These are phyloP conservation scores for Lithophane semibrunnea DNA, from an alignment of 2,888 invertebrate genomes.

Conservation along the genomic window DNA sequence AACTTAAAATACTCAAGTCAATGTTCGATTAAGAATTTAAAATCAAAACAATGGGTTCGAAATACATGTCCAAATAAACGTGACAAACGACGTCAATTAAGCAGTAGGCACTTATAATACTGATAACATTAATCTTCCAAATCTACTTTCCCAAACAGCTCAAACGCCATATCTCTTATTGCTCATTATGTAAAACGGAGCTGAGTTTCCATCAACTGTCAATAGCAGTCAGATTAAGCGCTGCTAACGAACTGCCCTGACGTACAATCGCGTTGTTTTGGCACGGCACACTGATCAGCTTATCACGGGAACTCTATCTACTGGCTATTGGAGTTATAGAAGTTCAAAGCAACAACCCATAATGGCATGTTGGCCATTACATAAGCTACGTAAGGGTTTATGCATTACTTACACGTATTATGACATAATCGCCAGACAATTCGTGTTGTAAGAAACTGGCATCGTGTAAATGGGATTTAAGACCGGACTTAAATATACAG, in stretches of 20 bases:
- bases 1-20: neutral
- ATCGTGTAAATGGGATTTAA: too few relatives aligned
- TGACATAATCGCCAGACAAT: neutral
- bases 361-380: neutral
- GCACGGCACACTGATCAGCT: neutral
- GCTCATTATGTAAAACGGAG: slow-evolving; percentile 24
- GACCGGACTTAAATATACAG: too few relatives aligned
- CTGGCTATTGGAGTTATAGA: neutral
- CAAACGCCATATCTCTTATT: slow-evolving; percentile 12
- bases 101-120: too few relatives aligned
- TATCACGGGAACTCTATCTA: neutral
- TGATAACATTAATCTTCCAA: neutral
- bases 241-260: slow-evolving; percentile 46
- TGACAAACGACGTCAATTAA: neutral
- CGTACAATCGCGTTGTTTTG: slow-evolving; percentile 29
- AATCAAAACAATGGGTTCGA: neutral
- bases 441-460: too few relatives aligned
- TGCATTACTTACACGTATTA: neutral
- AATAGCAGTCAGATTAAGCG: slow-evolving; percentile 33
- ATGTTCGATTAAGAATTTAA: neutral
- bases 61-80: neutral
- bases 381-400: neutral
- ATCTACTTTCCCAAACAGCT: slow-evolving; percentile 13
- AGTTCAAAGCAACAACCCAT: neutral
- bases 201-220: slow-evolving; percentile 9